A percentile compares a stretch with the other conserved stretches of the same genome.
These are phyloP conservation scores for Diogma glabrata DNA, from an alignment of 2,888 invertebrate species.

Conservation along the genomic window DNA sequence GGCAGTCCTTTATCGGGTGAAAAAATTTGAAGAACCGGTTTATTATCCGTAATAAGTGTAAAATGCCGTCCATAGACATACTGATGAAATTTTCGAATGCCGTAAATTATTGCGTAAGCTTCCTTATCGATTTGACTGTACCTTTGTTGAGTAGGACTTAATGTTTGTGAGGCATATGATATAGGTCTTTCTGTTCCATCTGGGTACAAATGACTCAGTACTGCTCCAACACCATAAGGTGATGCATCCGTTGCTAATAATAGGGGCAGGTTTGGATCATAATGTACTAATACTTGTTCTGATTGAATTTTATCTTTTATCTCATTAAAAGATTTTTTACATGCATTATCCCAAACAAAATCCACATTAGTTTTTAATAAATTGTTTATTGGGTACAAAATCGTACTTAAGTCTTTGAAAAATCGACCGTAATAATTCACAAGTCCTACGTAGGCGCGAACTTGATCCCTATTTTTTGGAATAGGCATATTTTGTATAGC, in stretches of 20 bases:
- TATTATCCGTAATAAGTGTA: slow-evolving; percentile 28
- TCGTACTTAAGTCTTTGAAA: slow-evolving; percentile 23
- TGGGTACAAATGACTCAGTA: slow-evolving; percentile 25
- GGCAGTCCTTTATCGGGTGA: slow-evolving; percentile 23
- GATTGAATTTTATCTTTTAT: slow-evolving; percentile 23
- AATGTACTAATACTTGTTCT: slow-evolving; percentile 21
- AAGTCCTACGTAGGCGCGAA: slow-evolving; percentile 24
- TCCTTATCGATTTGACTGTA: slow-evolving; percentile 24
- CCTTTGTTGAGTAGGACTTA: slow-evolving; percentile 22
- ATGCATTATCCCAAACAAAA: slow-evolving; percentile 21
- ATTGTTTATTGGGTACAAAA: slow-evolving; percentile 23
- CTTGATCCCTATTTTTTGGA: slow-evolving; percentile 22
- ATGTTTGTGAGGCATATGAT: slow-evolving; percentile 27
- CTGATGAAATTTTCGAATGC: slow-evolving; percentile 29
- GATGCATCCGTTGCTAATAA: slow-evolving; percentile 23
- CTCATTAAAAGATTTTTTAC: slow-evolving; percentile 20
- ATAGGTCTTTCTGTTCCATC: slow-evolving; percentile 30
- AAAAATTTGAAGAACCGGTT: slow-evolving; percentile 25
- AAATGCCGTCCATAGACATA: slow-evolving; percentile 31
- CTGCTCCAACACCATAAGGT: slow-evolving; percentile 24
- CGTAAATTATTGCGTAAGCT: slow-evolving; percentile 29
- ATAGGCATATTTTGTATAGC: slow-evolving; percentile 23
- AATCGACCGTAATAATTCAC: slow-evolving; percentile 28
- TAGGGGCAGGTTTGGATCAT: slow-evolving; percentile 22
- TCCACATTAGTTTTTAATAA: slow-evolving; percentile 20